Percentiles rank a stretch among this genome's conserved stretches.
Evolutionary conservation across 2,888 invertebrate species (phyloP).

Genomic region (Chaitophorus viminalis): DNA sequence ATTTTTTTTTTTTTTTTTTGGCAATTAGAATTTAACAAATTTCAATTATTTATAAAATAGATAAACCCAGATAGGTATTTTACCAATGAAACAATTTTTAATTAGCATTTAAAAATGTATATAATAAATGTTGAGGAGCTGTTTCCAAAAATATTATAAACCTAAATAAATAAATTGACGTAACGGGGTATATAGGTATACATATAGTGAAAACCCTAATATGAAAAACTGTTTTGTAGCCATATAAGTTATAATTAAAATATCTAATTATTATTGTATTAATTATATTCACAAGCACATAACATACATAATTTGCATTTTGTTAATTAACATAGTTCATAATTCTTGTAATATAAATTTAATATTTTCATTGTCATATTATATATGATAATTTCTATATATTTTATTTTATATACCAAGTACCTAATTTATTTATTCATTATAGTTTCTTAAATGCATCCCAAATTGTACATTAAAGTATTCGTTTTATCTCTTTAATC

Average conservation of each 20-base stretch:
- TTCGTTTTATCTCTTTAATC: no score
- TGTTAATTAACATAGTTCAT: conserved; percentile 38
- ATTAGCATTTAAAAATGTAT: no score
- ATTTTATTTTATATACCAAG: no score
- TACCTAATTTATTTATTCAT: no score
- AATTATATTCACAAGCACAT: conserved; percentile 2
- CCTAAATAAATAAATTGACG: not conserved
- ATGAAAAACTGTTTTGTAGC: not conserved
- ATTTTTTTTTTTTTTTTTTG: not conserved
- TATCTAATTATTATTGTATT: conserved; percentile 14
- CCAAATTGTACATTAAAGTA: no score
- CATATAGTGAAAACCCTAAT: not conserved
- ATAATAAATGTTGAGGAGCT: no score
- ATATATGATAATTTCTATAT: not conserved
- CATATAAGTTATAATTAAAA: not conserved
- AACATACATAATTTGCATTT: conserved; percentile 25
- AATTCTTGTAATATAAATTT: conserved; percentile 15
- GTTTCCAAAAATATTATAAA: no score
- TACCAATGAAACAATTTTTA: no score
- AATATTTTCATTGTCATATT: conserved; percentile 6
- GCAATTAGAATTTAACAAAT: not conserved
- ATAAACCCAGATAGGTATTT: not conserved
- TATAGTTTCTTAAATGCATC: no score
- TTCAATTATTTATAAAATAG: not conserved
- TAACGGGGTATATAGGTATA: not conserved